These are phyloP conservation scores for Spisula subtruncata DNA, from an alignment of 2,888 invertebrate species.

Conservation along the genomic window DNA sequence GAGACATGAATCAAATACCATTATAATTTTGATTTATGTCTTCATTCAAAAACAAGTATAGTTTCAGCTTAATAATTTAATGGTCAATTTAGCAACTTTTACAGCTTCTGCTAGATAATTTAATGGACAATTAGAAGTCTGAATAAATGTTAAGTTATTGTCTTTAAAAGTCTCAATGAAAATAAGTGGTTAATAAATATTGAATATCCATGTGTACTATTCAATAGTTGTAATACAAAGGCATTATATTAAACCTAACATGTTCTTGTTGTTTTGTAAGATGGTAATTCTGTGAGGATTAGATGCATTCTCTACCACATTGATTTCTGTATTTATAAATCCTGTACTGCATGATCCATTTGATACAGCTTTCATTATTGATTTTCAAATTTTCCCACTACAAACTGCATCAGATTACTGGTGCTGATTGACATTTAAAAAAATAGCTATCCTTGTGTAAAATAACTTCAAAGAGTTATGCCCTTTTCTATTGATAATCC, in stretches of 20 bases:
- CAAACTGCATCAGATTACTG: background rate
- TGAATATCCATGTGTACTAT: background rate
- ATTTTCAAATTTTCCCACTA: background rate
- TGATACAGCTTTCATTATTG: background rate
- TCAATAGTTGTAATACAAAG: background rate
- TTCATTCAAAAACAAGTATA: too few relatives aligned
- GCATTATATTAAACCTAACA: background rate
- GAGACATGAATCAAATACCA: too few relatives aligned
- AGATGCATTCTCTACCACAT: background rate
- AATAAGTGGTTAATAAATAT: background rate
- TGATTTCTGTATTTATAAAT: conserved; percentile 4
- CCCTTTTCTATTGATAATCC: background rate
- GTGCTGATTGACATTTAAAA: background rate
- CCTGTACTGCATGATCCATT: background rate
- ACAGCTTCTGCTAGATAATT: too few relatives aligned
- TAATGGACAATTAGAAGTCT: too few relatives aligned
- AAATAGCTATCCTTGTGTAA: background rate
- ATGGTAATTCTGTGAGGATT: background rate
- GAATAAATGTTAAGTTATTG: background rate
- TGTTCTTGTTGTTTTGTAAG: background rate
- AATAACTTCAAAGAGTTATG: background rate
- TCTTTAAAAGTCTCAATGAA: background rate
- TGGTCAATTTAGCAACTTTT: too few relatives aligned
- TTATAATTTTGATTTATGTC: too few relatives aligned
- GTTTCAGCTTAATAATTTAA: too few relatives aligned